Evolutionary conservation across 2,888 invertebrate genomes (phyloP).

Genomic region (Synergus gifuensis): DNA sequence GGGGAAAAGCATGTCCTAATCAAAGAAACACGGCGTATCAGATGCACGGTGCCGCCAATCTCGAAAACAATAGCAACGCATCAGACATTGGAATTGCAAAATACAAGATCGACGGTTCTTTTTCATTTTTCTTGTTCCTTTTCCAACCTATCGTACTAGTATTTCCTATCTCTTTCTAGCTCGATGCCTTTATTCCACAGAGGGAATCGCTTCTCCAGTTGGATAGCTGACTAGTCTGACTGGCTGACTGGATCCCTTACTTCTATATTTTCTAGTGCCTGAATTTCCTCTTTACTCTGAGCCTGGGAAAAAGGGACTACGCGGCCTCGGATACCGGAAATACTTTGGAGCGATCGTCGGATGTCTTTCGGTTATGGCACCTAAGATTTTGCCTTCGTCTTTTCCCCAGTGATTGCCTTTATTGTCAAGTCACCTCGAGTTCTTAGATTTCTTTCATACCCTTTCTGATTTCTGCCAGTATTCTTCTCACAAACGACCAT

Average conservation of each 20-base stretch:
- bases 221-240: conserved; percentile 25
- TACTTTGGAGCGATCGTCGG: conserved; percentile 66
- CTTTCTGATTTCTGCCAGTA: neutral
- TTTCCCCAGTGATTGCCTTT: conserved; percentile 55
- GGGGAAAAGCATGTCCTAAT: conserved; percentile 36
- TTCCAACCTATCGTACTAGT: conserved; percentile 36
- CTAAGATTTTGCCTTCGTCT: conserved; percentile 55
- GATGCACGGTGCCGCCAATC: conserved; percentile 21
- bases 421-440: conserved; percentile 52
- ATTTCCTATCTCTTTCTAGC: conserved; percentile 41
- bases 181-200: conserved; percentile 26
- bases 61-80: conserved; percentile 47
- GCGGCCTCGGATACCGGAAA: conserved; percentile 61
- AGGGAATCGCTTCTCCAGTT: conserved; percentile 8
- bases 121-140: conserved; percentile 47
- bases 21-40: conserved; percentile 29
- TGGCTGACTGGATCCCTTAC: conserved; percentile 54
- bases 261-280: conserved; percentile 58
- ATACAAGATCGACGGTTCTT: conserved; percentile 58
- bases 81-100: conserved; percentile 65
- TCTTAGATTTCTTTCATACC: neutral
- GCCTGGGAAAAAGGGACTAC: conserved; percentile 51
- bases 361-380: conserved; percentile 60
- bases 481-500: neutral
- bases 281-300: conserved; percentile 49